phyloP scores from a whole-genome alignment of 1,140 invertebrate species.

The Bombus terrestris region DNA sequence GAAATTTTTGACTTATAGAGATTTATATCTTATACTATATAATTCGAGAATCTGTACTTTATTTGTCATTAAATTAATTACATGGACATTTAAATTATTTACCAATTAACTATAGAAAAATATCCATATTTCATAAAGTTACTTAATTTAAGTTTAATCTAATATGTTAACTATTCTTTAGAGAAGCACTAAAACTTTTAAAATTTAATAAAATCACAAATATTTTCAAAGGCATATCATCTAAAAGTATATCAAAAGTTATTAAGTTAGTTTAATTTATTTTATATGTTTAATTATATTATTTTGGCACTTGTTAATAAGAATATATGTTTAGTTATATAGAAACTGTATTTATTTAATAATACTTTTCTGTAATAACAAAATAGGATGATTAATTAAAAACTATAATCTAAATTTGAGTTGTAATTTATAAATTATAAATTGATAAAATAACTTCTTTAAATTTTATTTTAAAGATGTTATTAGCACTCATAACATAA shows the following conservation, averaged over 20 bases:
- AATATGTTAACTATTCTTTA: background rate
- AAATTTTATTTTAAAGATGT: constrained; percentile 13
- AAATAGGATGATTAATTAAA: background rate
- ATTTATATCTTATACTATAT: background rate
- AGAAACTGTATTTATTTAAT: background rate
- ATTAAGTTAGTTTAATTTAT: background rate
- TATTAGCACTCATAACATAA: background rate
- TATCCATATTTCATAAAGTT: no score
- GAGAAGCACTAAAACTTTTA: background rate
- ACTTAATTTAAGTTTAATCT: background rate
- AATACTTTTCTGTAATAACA: background rate
- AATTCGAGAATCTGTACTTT: background rate
- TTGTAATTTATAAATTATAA: background rate
- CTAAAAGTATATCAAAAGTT: background rate
- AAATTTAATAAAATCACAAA: background rate
- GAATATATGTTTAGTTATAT: background rate
- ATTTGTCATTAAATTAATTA: background rate
- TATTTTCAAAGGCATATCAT: background rate
- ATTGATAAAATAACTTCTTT: background rate
- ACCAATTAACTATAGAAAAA: no score
- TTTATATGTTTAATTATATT: background rate
- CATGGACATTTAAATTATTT: background rate
- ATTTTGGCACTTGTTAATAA: background rate
- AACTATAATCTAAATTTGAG: background rate
- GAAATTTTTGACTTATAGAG: background rate